These are phyloP conservation scores for Pararge aegeria DNA, from an alignment of 1,140 invertebrate species.

Conservation along the genomic window DNA sequence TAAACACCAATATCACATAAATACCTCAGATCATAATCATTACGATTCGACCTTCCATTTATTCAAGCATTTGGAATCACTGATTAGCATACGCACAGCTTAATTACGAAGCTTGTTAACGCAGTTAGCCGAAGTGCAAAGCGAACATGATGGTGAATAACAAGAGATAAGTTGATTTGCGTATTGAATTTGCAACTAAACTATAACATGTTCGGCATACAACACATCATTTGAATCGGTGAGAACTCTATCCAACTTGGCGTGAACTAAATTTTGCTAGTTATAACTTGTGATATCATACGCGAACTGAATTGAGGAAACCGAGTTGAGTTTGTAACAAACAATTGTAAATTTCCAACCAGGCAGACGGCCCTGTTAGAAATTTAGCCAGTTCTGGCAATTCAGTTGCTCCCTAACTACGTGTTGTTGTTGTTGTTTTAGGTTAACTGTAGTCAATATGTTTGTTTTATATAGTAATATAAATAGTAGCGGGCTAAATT, in stretches of 20 bases:
- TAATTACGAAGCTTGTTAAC: conserved; percentile 13
- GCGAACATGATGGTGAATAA: conserved; percentile 2
- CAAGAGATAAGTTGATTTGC: conserved; percentile 15
- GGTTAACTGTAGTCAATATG: not conserved
- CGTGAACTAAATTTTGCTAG: conserved; percentile 2
- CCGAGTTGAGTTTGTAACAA: not conserved
- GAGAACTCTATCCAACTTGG: conserved; percentile 19
- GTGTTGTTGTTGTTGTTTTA: too few relatives aligned
- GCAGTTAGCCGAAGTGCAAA: not conserved
- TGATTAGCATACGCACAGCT: not conserved
- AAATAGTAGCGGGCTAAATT: too few relatives aligned
- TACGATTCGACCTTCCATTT: not conserved
- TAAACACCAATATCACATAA: not conserved
- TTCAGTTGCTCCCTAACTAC: not conserved
- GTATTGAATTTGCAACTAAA: conserved; percentile 8
- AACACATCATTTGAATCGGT: not conserved
- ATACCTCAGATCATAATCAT: not conserved
- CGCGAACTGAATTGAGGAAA: not conserved
- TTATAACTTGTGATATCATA: conserved; percentile 9
- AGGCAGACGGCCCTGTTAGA: not conserved
- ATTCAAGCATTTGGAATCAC: not conserved
- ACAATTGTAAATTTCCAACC: not conserved
- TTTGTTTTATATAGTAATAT: not conserved
- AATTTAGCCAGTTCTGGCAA: not conserved
- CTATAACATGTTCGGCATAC: conserved; percentile 11